Percentiles rank a stretch among this genome's conserved stretches.
Conservation (phyloP, 2,797 vertebrate species). For the Enteromius viviparus region DNA sequence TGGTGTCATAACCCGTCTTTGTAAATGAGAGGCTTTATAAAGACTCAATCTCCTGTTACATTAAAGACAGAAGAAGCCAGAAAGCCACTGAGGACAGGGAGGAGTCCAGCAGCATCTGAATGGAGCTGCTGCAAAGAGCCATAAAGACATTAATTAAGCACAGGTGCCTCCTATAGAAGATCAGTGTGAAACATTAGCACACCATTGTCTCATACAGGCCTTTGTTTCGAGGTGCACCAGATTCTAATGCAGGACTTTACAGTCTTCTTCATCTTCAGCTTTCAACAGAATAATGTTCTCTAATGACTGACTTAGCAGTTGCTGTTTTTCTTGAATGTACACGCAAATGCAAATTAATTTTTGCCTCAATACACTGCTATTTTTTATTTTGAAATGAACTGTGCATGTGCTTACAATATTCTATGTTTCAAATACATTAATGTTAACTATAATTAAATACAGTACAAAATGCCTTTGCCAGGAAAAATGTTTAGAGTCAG, state of each 20-base stretch:
- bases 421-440: neutral
- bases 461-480: too few species aligned
- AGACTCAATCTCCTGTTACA: slow-evolving; percentile 37
- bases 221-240: neutral
- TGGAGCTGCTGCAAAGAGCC: neutral
- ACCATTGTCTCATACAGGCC: neutral
- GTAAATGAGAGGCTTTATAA: slow-evolving; percentile 28
- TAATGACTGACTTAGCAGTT: slow-evolving; percentile 4
- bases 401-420: neutral
- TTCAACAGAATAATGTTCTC: slow-evolving; percentile 3
- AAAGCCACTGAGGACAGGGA: slow-evolving; percentile 28
- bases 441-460: too few species aligned
- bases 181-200: neutral
- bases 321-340: too few species aligned
- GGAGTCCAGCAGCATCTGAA: slow-evolving; percentile 1
- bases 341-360: too few species aligned
- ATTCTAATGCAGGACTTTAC: neutral
- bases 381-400: neutral
- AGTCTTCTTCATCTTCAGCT: neutral
- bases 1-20: slow-evolving; percentile 30
- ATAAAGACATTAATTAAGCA: slow-evolving; percentile 23
- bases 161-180: neutral
- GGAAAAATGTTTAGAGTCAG: too few species aligned
- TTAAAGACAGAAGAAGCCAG: slow-evolving; percentile 25
- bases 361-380: neutral